A percentile compares a stretch with the other conserved stretches of the same genome.
Conservation (phyloP, 2,113 vertebrate species). For the Zosterops pallidus region DNA sequence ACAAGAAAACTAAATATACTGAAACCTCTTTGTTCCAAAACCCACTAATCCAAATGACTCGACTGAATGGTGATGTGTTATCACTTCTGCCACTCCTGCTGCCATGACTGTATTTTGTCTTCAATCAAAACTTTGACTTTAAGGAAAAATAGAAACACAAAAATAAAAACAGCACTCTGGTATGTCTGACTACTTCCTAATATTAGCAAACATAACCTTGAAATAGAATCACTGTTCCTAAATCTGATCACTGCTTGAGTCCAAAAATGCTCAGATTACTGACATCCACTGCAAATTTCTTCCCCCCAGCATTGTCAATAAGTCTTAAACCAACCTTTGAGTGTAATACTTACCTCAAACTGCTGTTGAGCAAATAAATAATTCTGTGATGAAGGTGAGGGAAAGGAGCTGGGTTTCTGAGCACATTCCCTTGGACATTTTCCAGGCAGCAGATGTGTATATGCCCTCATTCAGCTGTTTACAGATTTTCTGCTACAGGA, state of each 20-base stretch:
- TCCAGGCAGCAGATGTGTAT: neutral
- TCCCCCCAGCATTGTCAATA: neutral
- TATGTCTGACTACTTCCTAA: constrained; percentile 50
- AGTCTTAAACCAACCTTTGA: neutral
- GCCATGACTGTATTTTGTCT: neutral
- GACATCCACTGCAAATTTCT: neutral
- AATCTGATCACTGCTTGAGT: neutral
- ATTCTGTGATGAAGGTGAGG: constrained; percentile 15
- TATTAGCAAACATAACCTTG: constrained; percentile 46
- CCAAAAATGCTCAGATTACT: constrained; percentile 25
- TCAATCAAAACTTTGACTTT: constrained; percentile 4
- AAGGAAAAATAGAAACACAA: neutral
- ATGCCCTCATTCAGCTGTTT: neutral
- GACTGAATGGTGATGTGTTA: neutral
- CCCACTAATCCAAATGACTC: neutral
- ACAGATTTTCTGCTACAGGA: neutral
- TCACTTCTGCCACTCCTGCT: neutral
- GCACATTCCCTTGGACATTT: neutral
- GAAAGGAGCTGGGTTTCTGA: constrained; percentile 8
- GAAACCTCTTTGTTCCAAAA: constrained; percentile 20
- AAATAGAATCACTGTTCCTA: constrained; percentile 31
- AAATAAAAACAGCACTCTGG: neutral
- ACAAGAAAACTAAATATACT: neutral
- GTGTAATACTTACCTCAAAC: neutral
- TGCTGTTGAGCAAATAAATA: constrained; percentile 6